Base-by-base conservation (phyloP, 2,888 invertebrate species). In the Eueremaeus valkanovi region DNA sequence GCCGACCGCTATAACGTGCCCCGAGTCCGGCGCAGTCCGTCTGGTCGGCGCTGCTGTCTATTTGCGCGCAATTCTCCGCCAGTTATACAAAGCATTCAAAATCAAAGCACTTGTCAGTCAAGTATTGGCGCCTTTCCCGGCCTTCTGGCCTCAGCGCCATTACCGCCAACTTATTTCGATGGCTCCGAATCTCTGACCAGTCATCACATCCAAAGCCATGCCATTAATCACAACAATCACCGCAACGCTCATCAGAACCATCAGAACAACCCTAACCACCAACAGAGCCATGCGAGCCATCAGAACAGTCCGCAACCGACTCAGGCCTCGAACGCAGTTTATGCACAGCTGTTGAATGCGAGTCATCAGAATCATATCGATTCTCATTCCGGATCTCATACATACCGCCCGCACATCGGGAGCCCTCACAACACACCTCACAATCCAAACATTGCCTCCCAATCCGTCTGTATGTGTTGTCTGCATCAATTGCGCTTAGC, bases 381-480 rank as follows among this genome's bases (percentile, higher is more conserved):
- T 70, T 70, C 70, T 45, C 70, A 70, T 42, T 70, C 70, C 36
- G 70, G 70, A 70, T 70, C 70, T 70, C 70, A 70, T 70, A 21
- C 70, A 70, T 70, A 70, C 18, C 70, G 70, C 16, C 24, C 70
- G 29, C 70, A 70, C 45, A 24, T 70, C 3, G 24, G 6, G 36
- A 42, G 13, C 42, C 24, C 70, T 45, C 70, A 42, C 24, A 70
- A 70, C 36, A 42, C 70, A 70, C 45, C 70, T 29, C 42, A 66
- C 33, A 66, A 31, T 66, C 21, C 40, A 40, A 70, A 16, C 45
- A 42, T 70, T 42, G 70, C 24, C 24, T 70, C 70, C 6, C 70
- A 70, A 24, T 42, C 42, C 9, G 42, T 70, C n/a, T 70, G 70
- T 45, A 70, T 70, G 70, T 70, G 70, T 29, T 70, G 45, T 45